Base-by-base conservation (phyloP, 2,888 invertebrate genomes). In the Sphaeridia pumilis region DNA sequence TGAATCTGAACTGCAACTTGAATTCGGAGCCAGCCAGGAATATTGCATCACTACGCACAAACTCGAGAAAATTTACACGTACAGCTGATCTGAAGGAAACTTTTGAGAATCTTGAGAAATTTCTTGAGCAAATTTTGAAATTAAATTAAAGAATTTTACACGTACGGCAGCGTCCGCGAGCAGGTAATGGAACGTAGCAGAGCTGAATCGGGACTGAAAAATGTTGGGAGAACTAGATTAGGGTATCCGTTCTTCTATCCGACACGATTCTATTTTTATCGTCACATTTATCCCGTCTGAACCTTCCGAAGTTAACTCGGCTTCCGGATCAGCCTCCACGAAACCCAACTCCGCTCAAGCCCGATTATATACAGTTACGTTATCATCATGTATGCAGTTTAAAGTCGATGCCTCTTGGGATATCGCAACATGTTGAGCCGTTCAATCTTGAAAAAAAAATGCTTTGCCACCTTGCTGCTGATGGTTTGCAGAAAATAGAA, bases 201-300 rank as follows among this genome's bases (percentile, higher is more conserved):
- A 58, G 60, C 52, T 60, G 63, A 58, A 58, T 60, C 59, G 59
- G 58, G 59, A 64, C 60, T 60, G 58, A 56, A 53, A 55, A 53
- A 46, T n/a, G n/a, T 52, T 49, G 46, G 60, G 58, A 59, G 60
- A 64, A 64, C 61, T 64, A 64, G 60, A 60, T 57, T 57, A 52
- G 56, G 43, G 54, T 49, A 46, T 46, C 56, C 50, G 55, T 27
- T 56, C 64, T 61, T 61, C n/a, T 61, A 64, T 64, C 60, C 52
- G 55, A 56, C 55, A 56, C 55, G 51, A 64, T 63, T 64, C 64
- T 64, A 64, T 64, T 64, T 64, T 64, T 61, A 60, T 36, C 45
- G 21, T n/a, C n/a, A n/a, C 44, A 41, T 28, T 45, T 34, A 46
- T 34, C 41, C 41, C 52, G n/a, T 28, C 44, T 46, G 41, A 20